These are phyloP conservation scores for Scelioninae gen. 2 DNA, from an alignment of 2,888 invertebrate genomes.

Conservation along the genomic window DNA sequence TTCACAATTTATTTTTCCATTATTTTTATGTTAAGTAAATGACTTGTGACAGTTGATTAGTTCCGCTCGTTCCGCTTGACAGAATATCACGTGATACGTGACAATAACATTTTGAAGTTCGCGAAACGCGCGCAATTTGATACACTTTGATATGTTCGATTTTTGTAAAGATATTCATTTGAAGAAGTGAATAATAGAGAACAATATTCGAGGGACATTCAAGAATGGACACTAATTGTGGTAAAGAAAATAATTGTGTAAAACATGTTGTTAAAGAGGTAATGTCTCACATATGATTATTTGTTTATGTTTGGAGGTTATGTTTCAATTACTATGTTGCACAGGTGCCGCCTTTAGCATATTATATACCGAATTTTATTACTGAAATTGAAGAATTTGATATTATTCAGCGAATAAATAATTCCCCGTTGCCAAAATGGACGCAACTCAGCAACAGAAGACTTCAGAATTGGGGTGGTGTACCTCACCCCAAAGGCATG, in stretches of 20 bases:
- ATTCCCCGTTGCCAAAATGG: slow-evolving; percentile 96
- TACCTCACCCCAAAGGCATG: slow-evolving; percentile 96
- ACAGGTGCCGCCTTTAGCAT: slow-evolving; percentile 79
- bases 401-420: slow-evolving; percentile 85
- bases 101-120: too few species aligned
- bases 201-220: background rate
- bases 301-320: slow-evolving; percentile 23
- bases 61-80: too few species aligned
- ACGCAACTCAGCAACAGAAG: slow-evolving; percentile 92
- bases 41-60: too few species aligned
- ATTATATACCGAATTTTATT: slow-evolving; percentile 93
- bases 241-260: background rate
- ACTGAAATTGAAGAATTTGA: slow-evolving; percentile 82
- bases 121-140: too few species aligned
- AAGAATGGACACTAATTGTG: background rate
- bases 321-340: slow-evolving; percentile 23
- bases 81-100: too few species aligned
- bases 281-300: background rate
- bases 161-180: too few species aligned
- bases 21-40: too few species aligned
- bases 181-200: too few species aligned
- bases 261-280: slow-evolving; percentile 22
- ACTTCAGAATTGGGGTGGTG: slow-evolving; percentile 98
- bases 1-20: too few species aligned
- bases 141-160: too few species aligned